Base-by-base conservation (phyloP, 2,888 invertebrate species). In the Ditula angustiorana region DNA sequence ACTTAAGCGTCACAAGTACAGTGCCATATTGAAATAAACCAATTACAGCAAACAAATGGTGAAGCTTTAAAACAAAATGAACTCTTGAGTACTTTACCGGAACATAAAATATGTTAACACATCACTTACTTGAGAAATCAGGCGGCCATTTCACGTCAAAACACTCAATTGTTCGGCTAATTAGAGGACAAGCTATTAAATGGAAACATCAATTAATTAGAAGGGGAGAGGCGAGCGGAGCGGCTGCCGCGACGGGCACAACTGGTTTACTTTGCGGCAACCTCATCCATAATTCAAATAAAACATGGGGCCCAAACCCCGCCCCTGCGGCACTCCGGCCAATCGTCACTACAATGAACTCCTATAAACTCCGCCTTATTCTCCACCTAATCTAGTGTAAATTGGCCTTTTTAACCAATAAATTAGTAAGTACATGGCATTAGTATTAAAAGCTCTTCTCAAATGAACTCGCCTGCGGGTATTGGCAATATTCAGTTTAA, bases 221-320 rank as follows among this genome's bases (percentile, higher is more conserved):
- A 87, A n/a, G n/a, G 83, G 84, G 86, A 87, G 88, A 87, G 83
- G 88, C 89, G 86, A 87, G 89, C 87, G 87, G 86, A 87, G 85
- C 85, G 86, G 87, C 86, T 84, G 87, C 86, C 87, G 88, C 80
- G 81, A 81, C 86, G 80, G 83, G 83, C 87, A 80, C 89, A 90
- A 92, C 92, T 91, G 92, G 92, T 92, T 91, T 88, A 85, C 83
- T 80, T 80, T 83, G 82, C 82, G 84, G 83, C 76, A 83, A 84
- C 81, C 82, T 90, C 90, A 91, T 92, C 91, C 91, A 92, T 92
- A 90, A 92, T 91, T 91, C 91, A 91, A 92, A 91, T 88, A 90
- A 82, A 91, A 91, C 89, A 90, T 91, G 91, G 90, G 90, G 78
- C 84, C 90, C 87, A 86, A 79, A 86, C 91, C 78, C 87, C 92